A percentile compares a stretch with the other conserved stretches of the same genome.
phyloP scores from a whole-genome alignment of 2,888 invertebrate genomes.

The Papilio elwesi region DNA sequence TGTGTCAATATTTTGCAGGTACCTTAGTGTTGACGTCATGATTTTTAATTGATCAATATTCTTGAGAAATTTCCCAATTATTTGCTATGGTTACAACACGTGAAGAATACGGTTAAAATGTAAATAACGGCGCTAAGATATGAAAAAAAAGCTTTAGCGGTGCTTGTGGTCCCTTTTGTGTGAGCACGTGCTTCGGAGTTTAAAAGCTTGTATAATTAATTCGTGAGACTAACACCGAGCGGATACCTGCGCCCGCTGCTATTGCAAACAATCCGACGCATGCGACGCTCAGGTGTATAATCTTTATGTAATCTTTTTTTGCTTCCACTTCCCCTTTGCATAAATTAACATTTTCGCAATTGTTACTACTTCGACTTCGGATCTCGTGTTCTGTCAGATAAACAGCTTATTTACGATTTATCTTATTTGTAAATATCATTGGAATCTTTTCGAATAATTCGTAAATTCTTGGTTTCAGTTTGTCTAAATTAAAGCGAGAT shows the following conservation, averaged over 20 bases:
- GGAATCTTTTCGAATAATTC: neutral
- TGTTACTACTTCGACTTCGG: conserved; percentile 46
- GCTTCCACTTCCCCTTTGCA: conserved; percentile 81
- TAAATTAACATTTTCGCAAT: conserved; percentile 77
- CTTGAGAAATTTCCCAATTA: conserved; percentile 44
- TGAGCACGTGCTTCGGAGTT: conserved; percentile 61
- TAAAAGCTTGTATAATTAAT: conserved; percentile 73
- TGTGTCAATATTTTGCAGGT: conserved; percentile 56
- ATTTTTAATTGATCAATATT: conserved; percentile 63
- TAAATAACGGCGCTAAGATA: conserved; percentile 53
- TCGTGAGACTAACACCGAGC: conserved; percentile 64
- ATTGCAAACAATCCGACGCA: conserved; percentile 66
- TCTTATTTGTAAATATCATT: neutral
- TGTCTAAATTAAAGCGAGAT: neutral
- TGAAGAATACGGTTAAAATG: conserved; percentile 52
- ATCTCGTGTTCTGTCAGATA: conserved; percentile 7
- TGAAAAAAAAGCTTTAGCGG: conserved; percentile 56
- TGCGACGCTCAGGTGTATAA: conserved; percentile 79
- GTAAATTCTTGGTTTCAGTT: neutral
- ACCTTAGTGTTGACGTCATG: conserved; percentile 65
- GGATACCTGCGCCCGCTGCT: conserved; percentile 65
- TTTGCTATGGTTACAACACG: conserved; percentile 31
- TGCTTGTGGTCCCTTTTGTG: conserved; percentile 55
- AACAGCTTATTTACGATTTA: neutral
- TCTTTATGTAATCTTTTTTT: conserved; percentile 72